Evolutionary conservation across 2,888 invertebrate genomes (phyloP).

Genomic region (Anticlea derivata): DNA sequence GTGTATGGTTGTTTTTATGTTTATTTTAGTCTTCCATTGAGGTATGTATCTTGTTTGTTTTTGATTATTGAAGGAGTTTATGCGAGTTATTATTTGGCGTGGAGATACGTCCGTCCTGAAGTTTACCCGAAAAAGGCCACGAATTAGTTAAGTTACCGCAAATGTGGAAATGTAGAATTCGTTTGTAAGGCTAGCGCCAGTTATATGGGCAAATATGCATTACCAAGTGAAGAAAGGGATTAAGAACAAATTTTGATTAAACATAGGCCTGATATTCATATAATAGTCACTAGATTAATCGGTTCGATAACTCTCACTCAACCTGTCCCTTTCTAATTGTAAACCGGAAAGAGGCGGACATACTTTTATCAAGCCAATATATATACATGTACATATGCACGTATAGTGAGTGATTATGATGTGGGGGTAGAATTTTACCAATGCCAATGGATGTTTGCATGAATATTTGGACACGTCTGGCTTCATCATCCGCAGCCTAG

Average conservation of each 20-base stretch:
- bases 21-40: constrained; percentile 35
- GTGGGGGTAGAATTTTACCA: no score
- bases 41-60: not conserved
- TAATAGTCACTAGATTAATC: no score
- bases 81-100: constrained; percentile 11
- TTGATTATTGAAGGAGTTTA: constrained; percentile 22
- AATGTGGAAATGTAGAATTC: constrained; percentile 26
- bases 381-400: no score
- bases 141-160: constrained; percentile 25
- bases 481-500: no score
- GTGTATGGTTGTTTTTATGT: constrained; percentile 15
- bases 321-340: no score
- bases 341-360: no score
- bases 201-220: no score
- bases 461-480: not conserved
- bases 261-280: no score
- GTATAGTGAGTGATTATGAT: no score
- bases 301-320: no score
- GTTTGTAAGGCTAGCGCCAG: constrained; percentile 2
- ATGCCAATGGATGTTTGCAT: not conserved
- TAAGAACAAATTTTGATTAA: not conserved
- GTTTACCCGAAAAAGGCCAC: constrained; percentile 13
- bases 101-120: constrained; percentile 25
- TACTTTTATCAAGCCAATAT: no score
- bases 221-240: not conserved